A percentile compares a stretch with the other conserved stretches of the same genome.
phyloP scores from a whole-genome alignment of 2,797 vertebrate genomes.

The Zalophus californianus region DNA sequence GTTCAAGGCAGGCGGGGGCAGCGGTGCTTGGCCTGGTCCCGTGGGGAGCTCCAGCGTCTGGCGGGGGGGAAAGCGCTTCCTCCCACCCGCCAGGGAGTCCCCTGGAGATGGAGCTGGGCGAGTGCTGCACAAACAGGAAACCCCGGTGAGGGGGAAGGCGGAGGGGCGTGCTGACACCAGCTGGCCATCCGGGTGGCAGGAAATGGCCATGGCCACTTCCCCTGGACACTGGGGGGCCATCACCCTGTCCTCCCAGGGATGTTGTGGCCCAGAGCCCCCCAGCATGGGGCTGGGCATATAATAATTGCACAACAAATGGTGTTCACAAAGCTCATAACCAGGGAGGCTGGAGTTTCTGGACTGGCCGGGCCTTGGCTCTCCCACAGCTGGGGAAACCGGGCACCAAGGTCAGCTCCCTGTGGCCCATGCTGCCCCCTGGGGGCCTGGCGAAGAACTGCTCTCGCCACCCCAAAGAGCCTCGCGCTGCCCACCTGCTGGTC shows the following conservation, averaged over 20 bases:
- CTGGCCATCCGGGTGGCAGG: conserved; percentile 70
- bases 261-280: not conserved
- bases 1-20: not conserved
- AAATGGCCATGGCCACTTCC: conserved; percentile 66
- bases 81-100: conserved; percentile 69
- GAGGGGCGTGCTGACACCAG: conserved; percentile 6
- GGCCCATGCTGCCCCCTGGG: conserved; percentile 64
- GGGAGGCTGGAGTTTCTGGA: not conserved
- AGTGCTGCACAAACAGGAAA: conserved; percentile 81
- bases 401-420: not conserved
- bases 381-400: not conserved
- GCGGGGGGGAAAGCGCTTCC: conserved; percentile 52
- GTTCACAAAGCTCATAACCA: too few relatives aligned
- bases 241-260: not conserved
- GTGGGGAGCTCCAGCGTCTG: conserved; percentile 18
- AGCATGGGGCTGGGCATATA: not conserved
- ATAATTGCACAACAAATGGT: not conserved
- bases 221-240: conserved; percentile 14
- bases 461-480: rapidly evolving
- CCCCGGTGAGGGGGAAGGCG: conserved; percentile 27
- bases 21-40: not conserved
- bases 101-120: conserved; percentile 48
- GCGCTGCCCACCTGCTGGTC: rapidly evolving
- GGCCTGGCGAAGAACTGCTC: not conserved
- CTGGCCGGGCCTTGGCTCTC: not conserved